Evolutionary conservation across 2,797 vertebrate genomes (phyloP).

Genomic region (Rhyacichthys aspro): DNA sequence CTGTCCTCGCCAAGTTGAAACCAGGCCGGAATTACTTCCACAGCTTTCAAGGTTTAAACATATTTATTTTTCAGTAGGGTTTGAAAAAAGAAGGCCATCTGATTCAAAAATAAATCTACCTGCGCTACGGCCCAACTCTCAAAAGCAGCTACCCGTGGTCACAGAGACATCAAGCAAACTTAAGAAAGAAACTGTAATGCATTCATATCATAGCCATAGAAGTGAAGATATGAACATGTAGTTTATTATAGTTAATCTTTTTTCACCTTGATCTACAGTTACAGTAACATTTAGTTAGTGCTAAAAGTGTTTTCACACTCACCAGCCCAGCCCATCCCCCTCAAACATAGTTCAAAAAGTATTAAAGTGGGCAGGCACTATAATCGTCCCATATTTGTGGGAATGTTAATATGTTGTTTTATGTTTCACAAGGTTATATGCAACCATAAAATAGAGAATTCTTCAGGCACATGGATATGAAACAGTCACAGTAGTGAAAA

Average conservation of each 20-base stretch:
- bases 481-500: not conserved
- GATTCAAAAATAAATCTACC: slow-evolving; percentile 51
- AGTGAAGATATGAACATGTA: too few species aligned
- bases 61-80: slow-evolving; percentile 68
- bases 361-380: not conserved
- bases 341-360: slow-evolving; percentile 4
- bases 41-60: slow-evolving; percentile 56
- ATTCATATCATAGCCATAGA: not conserved
- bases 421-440: not conserved
- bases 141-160: too few species aligned
- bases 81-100: slow-evolving; percentile 61
- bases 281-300: too few species aligned
- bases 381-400: not conserved
- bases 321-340: too few species aligned
- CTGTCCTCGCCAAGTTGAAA: slow-evolving; percentile 61
- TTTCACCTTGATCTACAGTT: too few species aligned
- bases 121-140: slow-evolving; percentile 58
- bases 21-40: slow-evolving; percentile 53
- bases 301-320: too few species aligned
- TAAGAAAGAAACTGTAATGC: not conserved
- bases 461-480: not conserved
- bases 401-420: not conserved
- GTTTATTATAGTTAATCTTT: too few species aligned
- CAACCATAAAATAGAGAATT: not conserved
- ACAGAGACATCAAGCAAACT: too few species aligned